Conservation (phyloP, 1,140 invertebrate species). For the Papilio polytes region DNA sequence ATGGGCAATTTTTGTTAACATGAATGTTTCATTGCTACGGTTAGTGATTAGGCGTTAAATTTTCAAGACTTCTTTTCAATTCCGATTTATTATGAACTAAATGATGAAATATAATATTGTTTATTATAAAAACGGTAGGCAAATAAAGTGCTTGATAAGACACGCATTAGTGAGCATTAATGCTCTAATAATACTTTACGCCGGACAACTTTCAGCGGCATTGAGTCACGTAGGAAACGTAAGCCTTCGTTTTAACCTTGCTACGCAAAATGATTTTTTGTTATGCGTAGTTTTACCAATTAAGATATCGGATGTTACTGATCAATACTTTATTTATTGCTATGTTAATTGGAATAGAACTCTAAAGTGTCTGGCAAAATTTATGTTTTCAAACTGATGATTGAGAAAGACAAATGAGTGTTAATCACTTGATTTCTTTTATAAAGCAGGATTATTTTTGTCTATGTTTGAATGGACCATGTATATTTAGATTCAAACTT, state of each 20-base stretch:
- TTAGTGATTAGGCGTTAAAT: too few relatives aligned
- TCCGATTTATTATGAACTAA: background rate
- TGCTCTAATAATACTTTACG: slow-evolving; percentile 32
- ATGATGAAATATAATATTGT: slow-evolving; percentile 2
- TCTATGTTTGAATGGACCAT: too few relatives aligned
- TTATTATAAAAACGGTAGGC: background rate
- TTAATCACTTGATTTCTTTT: too few relatives aligned
- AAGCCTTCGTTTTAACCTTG: slow-evolving; percentile 48
- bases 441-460: too few relatives aligned
- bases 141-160: slow-evolving; percentile 26
- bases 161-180: slow-evolving; percentile 35
- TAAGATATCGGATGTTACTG: background rate
- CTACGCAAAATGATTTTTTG: slow-evolving; percentile 37
- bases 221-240: slow-evolving; percentile 53
- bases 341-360: background rate
- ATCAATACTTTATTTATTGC: background rate
- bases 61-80: background rate
- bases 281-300: slow-evolving; percentile 24
- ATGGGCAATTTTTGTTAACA: too few relatives aligned
- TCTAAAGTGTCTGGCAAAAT: background rate
- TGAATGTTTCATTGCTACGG: too few relatives aligned
- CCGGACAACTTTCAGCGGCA: slow-evolving; percentile 60
- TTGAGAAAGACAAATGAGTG: background rate
- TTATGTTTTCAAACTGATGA: background rate
- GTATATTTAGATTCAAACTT: too few relatives aligned